Percentiles rank a stretch among this genome's conserved stretches.
Conservation (phyloP, 2,888 invertebrate genomes). For the Sycophila texana region DNA sequence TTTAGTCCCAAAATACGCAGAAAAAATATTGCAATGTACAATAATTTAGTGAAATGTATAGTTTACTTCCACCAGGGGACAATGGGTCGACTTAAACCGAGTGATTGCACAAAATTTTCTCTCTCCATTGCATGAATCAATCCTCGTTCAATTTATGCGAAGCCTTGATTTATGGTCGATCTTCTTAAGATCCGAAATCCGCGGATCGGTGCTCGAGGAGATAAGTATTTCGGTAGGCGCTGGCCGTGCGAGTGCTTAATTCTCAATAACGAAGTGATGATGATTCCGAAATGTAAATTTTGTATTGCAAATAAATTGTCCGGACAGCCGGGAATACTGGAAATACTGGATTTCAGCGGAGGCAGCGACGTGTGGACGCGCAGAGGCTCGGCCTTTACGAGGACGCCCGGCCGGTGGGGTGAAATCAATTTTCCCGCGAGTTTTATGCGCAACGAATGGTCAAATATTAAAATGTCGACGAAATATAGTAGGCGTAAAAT, state of each 20-base stretch:
- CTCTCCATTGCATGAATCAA: background rate
- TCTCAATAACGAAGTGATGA: constrained; percentile 10
- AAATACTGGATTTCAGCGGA: constrained; percentile 46
- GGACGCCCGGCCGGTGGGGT: background rate
- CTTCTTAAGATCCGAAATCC: background rate
- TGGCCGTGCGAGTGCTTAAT: background rate
- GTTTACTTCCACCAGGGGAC: too few species aligned
- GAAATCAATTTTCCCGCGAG: background rate
- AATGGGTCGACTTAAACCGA: background rate
- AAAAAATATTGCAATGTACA: too few species aligned
- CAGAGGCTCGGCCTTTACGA: constrained; percentile 13
- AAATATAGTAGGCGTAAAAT: background rate
- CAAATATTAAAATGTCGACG: background rate
- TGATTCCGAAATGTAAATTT: constrained; percentile 25
- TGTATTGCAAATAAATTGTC: constrained; percentile 40
- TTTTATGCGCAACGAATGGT: background rate
- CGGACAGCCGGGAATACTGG: constrained; percentile 39
- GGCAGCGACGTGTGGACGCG: background rate
- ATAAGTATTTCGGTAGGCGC: background rate
- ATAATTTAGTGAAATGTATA: too few species aligned
- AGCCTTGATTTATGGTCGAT: too few species aligned
- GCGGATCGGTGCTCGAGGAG: background rate
- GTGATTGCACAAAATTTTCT: background rate
- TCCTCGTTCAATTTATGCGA: too few species aligned
- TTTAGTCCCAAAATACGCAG: too few species aligned